These are phyloP conservation scores for Nettapus auritus DNA, from an alignment of 2,113 vertebrate genomes.

Conservation along the genomic window DNA sequence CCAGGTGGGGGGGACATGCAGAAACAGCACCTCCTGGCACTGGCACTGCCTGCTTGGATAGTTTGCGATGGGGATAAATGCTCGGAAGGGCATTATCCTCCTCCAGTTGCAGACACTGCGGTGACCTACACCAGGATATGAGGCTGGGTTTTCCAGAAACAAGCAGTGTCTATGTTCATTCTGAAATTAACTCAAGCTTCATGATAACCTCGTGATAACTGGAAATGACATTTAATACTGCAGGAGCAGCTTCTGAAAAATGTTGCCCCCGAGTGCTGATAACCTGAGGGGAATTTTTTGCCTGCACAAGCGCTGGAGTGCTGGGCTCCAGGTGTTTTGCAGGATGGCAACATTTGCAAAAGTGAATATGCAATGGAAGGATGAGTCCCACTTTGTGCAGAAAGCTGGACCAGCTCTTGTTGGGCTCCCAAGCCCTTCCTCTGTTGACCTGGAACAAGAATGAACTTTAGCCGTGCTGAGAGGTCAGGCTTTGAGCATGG, in stretches of 20 bases:
- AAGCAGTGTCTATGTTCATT: not conserved
- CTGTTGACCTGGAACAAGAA: not conserved
- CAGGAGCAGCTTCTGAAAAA: not conserved
- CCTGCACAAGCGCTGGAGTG: not conserved
- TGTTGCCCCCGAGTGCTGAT: not conserved
- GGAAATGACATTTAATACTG: not conserved
- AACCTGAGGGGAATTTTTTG: not conserved
- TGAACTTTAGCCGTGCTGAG: not conserved
- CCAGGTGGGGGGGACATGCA: not conserved
- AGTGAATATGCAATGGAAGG: rapidly evolving
- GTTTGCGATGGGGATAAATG: not conserved
- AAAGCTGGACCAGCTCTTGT: not conserved
- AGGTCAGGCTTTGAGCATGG: not conserved
- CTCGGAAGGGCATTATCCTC: not conserved
- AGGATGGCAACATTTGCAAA: not conserved
- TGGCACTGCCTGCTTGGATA: not conserved
- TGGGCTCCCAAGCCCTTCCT: not conserved
- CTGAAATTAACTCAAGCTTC: not conserved
- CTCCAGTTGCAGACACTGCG: not conserved
- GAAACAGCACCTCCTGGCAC: not conserved
- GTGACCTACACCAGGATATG: not conserved
- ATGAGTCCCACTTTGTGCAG: not conserved
- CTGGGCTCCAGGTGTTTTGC: not conserved
- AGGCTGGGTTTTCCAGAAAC: not conserved
- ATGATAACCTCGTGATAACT: not conserved